phyloP scores from a whole-genome alignment of 92 coral and sea anemone species.

The Epizoanthus fatuus region DNA sequence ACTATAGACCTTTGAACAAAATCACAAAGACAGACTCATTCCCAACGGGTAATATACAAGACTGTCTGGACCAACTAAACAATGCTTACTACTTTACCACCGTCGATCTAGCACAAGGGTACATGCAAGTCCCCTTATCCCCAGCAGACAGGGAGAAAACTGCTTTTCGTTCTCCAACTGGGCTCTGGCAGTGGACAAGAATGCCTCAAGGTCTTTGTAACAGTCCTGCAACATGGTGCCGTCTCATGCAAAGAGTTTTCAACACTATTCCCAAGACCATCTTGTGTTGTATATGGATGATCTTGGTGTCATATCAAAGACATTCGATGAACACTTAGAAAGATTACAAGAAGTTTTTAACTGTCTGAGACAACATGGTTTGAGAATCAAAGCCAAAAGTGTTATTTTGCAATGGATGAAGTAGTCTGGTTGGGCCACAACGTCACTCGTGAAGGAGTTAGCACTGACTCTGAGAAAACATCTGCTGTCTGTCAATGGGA shows the following conservation, averaged over 20 bases:
- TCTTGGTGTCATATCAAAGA: conserved; percentile 28
- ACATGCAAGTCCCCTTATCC: conserved; percentile 40
- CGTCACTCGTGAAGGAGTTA: conserved; percentile 6
- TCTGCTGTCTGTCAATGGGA: conserved; percentile 28
- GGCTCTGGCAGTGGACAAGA: conserved; percentile 49
- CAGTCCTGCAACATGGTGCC: conserved; percentile 50
- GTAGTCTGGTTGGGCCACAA: conserved; percentile 34
- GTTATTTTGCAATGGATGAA: conserved; percentile 16
- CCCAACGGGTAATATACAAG: conserved; percentile 53
- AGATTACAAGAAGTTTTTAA: conserved; percentile 33
- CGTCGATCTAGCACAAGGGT: conserved; percentile 49
- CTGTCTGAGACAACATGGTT: conserved; percentile 26
- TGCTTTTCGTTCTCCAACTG: conserved; percentile 53
- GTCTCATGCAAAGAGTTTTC: conserved; percentile 43
- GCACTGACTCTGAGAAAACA: conserved; percentile 28
- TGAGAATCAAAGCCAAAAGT: conserved; percentile 31
- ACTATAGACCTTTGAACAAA: conserved; percentile 56
- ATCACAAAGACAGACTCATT: conserved; percentile 46
- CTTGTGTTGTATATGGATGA: conserved; percentile 52
- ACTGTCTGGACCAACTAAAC: conserved; percentile 46
- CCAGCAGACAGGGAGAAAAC: conserved; percentile 27
- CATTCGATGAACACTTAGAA: conserved; percentile 39
- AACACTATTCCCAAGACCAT: conserved; percentile 49
- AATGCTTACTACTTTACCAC: conserved; percentile 27
- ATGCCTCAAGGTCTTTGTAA: conserved; percentile 49